Percentiles rank a stretch among this genome's conserved stretches.
Conservation (phyloP, 2,888 invertebrate genomes). For the Tetranychus piercei region DNA sequence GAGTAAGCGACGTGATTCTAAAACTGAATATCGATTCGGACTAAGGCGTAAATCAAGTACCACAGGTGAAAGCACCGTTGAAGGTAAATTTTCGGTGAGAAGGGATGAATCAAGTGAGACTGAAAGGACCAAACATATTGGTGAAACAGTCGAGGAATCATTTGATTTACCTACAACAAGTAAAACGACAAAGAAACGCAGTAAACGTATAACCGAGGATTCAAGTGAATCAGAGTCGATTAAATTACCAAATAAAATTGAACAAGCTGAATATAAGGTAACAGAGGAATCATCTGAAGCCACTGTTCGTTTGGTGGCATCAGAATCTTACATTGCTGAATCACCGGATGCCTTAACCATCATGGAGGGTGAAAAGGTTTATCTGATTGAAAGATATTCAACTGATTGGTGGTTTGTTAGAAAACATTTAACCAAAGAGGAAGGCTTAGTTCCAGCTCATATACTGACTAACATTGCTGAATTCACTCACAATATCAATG, state of each 20-base stretch:
- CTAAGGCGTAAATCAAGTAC: background rate
- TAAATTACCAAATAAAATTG: background rate
- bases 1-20: slow-evolving; percentile 10
- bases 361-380: slow-evolving; percentile 72
- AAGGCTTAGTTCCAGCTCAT: slow-evolving; percentile 81
- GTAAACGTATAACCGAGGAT: background rate
- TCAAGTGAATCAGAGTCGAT: background rate
- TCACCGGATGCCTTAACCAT: slow-evolving; percentile 31
- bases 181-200: background rate
- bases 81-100: background rate
- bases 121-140: background rate
- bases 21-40: background rate
- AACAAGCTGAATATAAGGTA: slow-evolving; percentile 1
- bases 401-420: slow-evolving; percentile 82
- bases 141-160: background rate
- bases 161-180: background rate
- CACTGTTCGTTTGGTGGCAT: background rate
- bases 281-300: background rate
- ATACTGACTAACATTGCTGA: slow-evolving; percentile 61
- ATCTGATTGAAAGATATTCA: slow-evolving; percentile 61
- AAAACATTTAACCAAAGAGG: slow-evolving; percentile 71
- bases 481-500: slow-evolving; percentile 63
- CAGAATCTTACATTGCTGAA: slow-evolving; percentile 1
- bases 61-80: background rate
- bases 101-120: background rate